Base-by-base conservation (phyloP, 1,140 invertebrate species). In the Asobara japonica region DNA sequence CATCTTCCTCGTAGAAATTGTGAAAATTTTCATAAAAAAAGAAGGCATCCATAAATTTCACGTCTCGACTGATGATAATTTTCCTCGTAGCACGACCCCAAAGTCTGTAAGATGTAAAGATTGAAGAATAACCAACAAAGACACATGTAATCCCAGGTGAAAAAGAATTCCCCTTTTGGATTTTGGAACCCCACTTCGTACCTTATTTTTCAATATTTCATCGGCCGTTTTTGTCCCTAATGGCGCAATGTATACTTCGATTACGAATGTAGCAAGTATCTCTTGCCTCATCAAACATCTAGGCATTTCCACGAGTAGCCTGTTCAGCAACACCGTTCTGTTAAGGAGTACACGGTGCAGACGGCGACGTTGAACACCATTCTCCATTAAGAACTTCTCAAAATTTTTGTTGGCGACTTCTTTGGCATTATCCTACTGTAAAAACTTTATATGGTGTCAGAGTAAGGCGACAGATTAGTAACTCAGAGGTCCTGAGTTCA, bases 21-120 rank as follows among this genome's bases (percentile, higher is more conserved):
- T 65, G 0, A 6, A 7, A 16, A 65, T 65, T 65, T 33, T 30
- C 27, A 65, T n/a, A n/a, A 65, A 33, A 30, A 30, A 6, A 36
- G 30, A 33, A 33, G 11, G 10, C 10, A 65, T 83, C 77, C 33
- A 80, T 70, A 64, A 82, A 80, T 66, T 76, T 65, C 10, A 80
- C 78, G 77, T 79, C 76, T 71, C 82, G 74, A 65, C 72, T 76
- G 62, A 73, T 72, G 3, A 79, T 45, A 30, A 79, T 71, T 76
- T 77, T 76, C 62, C 72, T 77, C 33, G 60, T 76, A 68, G 72
- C 66, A 29, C 71, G 56, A 68, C 82, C 71, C 71, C 76, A 76
- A 16, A 81, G 64, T 66, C 78, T 38, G 66, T 80, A 81, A 0
- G 75, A 78, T 72, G 81, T 82, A 16, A 74, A 68, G 38, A 68